Conservation (phyloP, 2,888 invertebrate genomes). For the Bimastos eiseni region DNA sequence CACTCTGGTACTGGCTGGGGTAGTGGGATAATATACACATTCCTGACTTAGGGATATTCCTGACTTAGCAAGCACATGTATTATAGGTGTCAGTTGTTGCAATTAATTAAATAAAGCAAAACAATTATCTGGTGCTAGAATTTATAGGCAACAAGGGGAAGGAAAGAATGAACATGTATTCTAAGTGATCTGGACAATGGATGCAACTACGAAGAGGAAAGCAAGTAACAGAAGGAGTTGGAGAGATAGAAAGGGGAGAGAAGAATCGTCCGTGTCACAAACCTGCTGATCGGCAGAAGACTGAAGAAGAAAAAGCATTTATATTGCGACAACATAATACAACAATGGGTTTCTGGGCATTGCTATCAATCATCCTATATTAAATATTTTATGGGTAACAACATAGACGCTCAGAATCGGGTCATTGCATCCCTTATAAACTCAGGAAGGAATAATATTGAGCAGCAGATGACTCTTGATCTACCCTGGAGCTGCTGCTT, state of each 20-base stretch:
- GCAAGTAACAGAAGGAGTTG: too few relatives aligned
- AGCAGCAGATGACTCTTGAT: background rate
- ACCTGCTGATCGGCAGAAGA: too few relatives aligned
- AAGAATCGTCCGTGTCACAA: too few relatives aligned
- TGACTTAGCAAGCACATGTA: background rate
- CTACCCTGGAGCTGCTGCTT: background rate
- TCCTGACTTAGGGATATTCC: background rate
- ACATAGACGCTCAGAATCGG: background rate
- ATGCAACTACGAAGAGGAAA: too few relatives aligned
- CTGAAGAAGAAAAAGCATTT: too few relatives aligned
- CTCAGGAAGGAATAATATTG: background rate
- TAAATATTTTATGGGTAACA: background rate
- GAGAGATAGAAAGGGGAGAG: too few relatives aligned
- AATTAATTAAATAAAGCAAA: background rate
- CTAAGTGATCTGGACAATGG: too few relatives aligned
- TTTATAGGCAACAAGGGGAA: too few relatives aligned
- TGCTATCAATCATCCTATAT: background rate
- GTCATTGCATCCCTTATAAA: background rate
- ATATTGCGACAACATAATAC: background rate
- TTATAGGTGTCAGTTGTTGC: background rate
- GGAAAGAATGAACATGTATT: too few relatives aligned
- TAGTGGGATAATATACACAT: too few relatives aligned
- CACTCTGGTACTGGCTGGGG: too few relatives aligned
- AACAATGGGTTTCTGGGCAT: background rate
- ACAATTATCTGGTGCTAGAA: background rate